Conservation (phyloP, 2,797 vertebrate species). For the Rhabdophis nuchalis region DNA sequence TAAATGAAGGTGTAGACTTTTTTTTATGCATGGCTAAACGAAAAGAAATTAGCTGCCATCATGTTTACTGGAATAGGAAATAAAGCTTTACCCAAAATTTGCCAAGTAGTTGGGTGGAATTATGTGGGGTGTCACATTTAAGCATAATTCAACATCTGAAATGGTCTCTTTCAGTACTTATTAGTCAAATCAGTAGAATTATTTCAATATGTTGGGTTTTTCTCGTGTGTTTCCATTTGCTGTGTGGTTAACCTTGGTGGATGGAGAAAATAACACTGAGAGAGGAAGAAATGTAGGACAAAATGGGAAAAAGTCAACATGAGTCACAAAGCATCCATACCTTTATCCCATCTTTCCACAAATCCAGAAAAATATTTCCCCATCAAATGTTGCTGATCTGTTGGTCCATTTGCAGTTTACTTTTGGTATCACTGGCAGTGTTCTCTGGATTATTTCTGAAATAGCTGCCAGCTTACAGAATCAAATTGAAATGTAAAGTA, state of each 20-base stretch:
- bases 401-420: background rate
- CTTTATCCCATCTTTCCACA: background rate
- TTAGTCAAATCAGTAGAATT: background rate
- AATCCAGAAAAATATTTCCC: background rate
- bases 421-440: background rate
- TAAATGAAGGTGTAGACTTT: background rate
- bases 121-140: background rate
- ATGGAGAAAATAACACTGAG: background rate
- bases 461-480: constrained; percentile 3
- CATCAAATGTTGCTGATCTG: background rate
- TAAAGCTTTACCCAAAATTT: background rate
- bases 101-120: background rate
- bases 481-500: constrained; percentile 41
- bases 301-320: background rate
- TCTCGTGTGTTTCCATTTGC: background rate
- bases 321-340: background rate
- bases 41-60: too few relatives aligned
- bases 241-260: background rate
- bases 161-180: background rate
- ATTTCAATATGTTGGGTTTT: background rate
- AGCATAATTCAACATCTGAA: background rate
- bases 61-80: background rate
- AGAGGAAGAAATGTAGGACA: background rate
- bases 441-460: background rate
- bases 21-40: background rate